These are phyloP conservation scores for Theristicus caerulescens DNA, from an alignment of 2,113 vertebrate genomes.

Conservation along the genomic window DNA sequence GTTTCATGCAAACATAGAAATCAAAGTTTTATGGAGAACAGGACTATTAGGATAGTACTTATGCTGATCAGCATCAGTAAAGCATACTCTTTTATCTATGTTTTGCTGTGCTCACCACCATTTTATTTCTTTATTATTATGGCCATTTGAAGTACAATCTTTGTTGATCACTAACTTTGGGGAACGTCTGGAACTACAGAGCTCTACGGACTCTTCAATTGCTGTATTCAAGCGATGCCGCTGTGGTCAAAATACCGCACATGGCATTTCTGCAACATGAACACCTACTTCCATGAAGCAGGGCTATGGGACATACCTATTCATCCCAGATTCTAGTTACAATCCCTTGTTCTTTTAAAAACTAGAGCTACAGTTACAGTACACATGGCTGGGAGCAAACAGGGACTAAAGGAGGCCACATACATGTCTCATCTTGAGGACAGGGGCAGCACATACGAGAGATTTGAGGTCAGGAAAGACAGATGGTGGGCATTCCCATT, in stretches of 20 bases:
- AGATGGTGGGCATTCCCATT: slow-evolving; percentile 38
- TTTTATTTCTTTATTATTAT: neutral
- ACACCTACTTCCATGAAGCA: neutral
- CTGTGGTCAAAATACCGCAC: neutral
- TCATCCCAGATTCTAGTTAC: neutral
- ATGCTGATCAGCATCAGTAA: neutral
- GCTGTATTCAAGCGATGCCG: neutral
- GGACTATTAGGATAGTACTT: neutral
- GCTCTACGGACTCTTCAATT: neutral
- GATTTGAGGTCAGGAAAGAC: slow-evolving; percentile 1
- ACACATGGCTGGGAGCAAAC: neutral
- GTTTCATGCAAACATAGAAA: neutral
- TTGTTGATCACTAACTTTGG: neutral
- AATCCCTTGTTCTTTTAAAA: neutral
- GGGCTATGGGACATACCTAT: neutral
- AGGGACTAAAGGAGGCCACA: neutral
- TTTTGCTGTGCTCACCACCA: neutral
- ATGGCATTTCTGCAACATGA: neutral
- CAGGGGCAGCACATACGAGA: neutral
- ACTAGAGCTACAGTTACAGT: neutral
- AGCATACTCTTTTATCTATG: neutral
- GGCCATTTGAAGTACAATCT: neutral
- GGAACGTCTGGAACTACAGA: neutral
- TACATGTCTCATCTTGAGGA: neutral
- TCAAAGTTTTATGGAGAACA: neutral